These are phyloP conservation scores for Hypena proboscidalis DNA, from an alignment of 2,888 invertebrate genomes.

Conservation along the genomic window DNA sequence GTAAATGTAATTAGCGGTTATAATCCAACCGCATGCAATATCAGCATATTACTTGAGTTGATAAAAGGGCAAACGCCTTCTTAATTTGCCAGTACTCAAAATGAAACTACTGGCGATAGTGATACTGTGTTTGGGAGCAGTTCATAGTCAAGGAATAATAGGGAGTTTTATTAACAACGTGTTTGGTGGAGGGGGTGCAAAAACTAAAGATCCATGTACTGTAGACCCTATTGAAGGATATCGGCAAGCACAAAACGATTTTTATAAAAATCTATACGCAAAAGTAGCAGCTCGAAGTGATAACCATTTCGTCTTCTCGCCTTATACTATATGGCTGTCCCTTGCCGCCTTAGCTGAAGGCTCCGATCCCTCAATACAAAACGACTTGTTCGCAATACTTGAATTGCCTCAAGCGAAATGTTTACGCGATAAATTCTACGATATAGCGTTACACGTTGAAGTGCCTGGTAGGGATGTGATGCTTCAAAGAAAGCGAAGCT, in stretches of 20 bases:
- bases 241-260: conserved; percentile 15
- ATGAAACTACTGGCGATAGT: conserved; percentile 15
- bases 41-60: not conserved
- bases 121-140: conserved; percentile 18
- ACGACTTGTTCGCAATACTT: conserved; percentile 30
- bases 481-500: conserved; percentile 25
- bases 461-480: conserved; percentile 34
- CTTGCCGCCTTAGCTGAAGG: conserved; percentile 49
- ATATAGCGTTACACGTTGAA: conserved; percentile 42
- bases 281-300: conserved; percentile 20
- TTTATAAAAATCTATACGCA: conserved; percentile 20
- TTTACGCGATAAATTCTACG: conserved; percentile 40
- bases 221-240: conserved; percentile 17
- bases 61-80: not conserved
- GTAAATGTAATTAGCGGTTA: conserved; percentile 14
- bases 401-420: conserved; percentile 42
- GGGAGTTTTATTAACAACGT: conserved; percentile 5
- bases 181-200: conserved; percentile 1
- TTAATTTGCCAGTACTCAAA: not conserved
- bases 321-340: conserved; percentile 45
- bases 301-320: conserved; percentile 46
- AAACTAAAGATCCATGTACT: conserved; percentile 12
- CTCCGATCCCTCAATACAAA: conserved; percentile 28
- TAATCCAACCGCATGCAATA: not conserved
- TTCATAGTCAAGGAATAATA: conserved; percentile 7